phyloP scores from a whole-genome alignment of 2,113 vertebrate species.

The Laticauda colubrina region DNA sequence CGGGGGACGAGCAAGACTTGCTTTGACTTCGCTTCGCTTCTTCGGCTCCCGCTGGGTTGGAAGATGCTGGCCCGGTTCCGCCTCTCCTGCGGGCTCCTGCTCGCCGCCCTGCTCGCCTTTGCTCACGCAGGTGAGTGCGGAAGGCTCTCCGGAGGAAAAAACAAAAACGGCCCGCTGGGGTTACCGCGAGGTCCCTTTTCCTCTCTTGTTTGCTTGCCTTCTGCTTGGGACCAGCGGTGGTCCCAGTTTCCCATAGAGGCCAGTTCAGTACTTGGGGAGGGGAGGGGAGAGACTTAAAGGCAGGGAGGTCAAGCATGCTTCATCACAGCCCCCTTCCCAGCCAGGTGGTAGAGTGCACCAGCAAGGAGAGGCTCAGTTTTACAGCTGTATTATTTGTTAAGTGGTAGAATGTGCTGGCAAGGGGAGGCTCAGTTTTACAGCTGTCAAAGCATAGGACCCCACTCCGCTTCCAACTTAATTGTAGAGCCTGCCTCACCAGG shows the following conservation, averaged over 20 bases:
- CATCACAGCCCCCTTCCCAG: not conserved
- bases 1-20: not conserved
- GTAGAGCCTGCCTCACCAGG: not conserved
- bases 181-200: not conserved
- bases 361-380: too few relatives aligned
- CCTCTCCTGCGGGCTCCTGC: not conserved
- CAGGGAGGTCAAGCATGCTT: not conserved
- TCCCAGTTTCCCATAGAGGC: not conserved
- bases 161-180: too few relatives aligned
- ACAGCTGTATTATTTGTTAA: too few relatives aligned
- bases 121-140: not conserved
- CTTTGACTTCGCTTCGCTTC: not conserved
- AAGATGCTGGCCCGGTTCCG: not conserved
- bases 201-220: not conserved
- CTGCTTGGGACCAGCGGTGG: not conserved
- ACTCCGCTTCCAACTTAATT: not conserved
- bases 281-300: not conserved
- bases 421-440: too few relatives aligned
- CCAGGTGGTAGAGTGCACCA: too few relatives aligned
- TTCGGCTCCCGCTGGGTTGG: too few relatives aligned
- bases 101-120: not conserved
- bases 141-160: accelerated
- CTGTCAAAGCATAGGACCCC: too few relatives aligned
- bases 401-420: too few relatives aligned
- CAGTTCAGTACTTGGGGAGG: not conserved